Conservation (phyloP, 2,797 vertebrate genomes). For the Mus caroli region DNA sequence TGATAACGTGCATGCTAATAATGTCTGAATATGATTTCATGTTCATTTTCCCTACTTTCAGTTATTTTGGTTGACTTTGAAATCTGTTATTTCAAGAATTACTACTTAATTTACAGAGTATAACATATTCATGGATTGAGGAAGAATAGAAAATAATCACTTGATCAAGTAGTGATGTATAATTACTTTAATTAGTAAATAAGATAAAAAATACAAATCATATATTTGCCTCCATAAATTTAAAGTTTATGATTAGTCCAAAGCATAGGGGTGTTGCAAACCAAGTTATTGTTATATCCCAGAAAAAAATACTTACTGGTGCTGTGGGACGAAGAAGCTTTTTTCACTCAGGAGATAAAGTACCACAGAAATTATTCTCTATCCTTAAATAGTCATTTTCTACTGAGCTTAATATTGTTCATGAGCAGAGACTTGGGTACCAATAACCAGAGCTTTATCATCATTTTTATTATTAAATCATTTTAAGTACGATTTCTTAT, state of each 20-base stretch:
- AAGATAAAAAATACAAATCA: background rate
- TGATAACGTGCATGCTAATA: constrained; percentile 60
- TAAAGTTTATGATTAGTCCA: background rate
- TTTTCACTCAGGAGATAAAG: background rate
- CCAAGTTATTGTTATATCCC: background rate
- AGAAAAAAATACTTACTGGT: background rate
- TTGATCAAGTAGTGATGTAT: background rate
- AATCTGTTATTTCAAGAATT: constrained; percentile 26
- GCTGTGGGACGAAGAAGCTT: background rate
- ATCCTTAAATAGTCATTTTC: constrained; percentile 33
- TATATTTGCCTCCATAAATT: background rate
- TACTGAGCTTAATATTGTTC: constrained; percentile 61
- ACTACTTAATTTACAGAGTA: constrained; percentile 54
- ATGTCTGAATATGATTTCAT: constrained; percentile 42
- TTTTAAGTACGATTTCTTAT: constrained; percentile 74
- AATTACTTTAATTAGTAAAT: constrained; percentile 51
- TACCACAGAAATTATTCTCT: constrained; percentile 32
- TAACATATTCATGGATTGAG: constrained; percentile 60
- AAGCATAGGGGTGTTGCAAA: background rate
- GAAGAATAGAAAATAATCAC: constrained; percentile 38
- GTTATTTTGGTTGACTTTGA: constrained; percentile 73
- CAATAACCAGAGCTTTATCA: constrained; percentile 69
- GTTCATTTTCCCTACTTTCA: constrained; percentile 33
- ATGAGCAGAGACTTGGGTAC: background rate
- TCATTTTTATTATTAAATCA: constrained; percentile 77